A percentile compares a stretch with the other conserved stretches of the same genome.
phyloP scores from a whole-genome alignment of 1,140 invertebrate species.

The Copidosoma floridanum region DNA sequence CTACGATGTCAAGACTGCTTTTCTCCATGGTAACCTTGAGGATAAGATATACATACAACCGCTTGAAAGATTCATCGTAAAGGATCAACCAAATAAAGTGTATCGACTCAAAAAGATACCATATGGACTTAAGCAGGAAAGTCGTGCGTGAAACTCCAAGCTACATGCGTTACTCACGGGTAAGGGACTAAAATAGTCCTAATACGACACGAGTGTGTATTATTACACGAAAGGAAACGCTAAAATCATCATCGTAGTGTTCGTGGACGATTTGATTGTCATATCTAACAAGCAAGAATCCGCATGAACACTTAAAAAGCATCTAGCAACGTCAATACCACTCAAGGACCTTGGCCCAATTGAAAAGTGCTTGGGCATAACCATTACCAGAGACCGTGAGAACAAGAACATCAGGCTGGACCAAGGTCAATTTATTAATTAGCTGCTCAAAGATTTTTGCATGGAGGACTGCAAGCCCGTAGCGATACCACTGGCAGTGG shows the following conservation, averaged over 20 bases:
- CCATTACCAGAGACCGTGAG: background rate
- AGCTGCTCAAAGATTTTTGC: background rate
- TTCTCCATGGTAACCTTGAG: background rate
- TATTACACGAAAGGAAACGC: background rate
- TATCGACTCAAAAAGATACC: background rate
- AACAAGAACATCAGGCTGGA: background rate
- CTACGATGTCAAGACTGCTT: background rate
- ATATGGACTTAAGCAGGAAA: background rate
- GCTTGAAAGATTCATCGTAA: background rate
- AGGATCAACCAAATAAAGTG: background rate
- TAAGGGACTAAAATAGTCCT: background rate
- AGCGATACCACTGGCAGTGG: background rate
- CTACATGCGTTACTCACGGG: background rate
- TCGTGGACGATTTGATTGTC: background rate
- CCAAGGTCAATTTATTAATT: background rate
- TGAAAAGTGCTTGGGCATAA: background rate
- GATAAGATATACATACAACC: background rate
- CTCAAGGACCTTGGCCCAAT: background rate
- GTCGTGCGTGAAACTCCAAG: background rate
- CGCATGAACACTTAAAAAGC: background rate
- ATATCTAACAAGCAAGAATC: background rate
- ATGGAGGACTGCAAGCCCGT: background rate
- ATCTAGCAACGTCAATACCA: background rate
- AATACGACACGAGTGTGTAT: background rate
- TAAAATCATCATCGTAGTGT: background rate